Evolutionary conservation across 2,888 invertebrate species (phyloP), one percentile per base, ranked within the genome.

Genomic region (Tetrapedia diversipes): DNA sequence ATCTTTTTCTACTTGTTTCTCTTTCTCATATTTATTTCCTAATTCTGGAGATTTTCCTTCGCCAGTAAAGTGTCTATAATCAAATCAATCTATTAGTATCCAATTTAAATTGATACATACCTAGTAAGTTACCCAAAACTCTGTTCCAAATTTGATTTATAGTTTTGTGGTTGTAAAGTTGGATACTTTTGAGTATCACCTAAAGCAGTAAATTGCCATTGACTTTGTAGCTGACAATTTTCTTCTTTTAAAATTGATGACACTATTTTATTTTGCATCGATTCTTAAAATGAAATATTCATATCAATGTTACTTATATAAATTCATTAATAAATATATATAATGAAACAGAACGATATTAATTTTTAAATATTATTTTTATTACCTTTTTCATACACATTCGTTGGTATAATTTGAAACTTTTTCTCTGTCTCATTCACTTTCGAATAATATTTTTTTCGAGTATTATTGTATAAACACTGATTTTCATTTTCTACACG

Each of bases 1-100:
- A 29, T 79, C 56, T 59, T 71, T 59, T 8, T 61, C 29, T 8
- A 14, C 39, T 19, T 75, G 34, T 64, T 60, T 77, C 19, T 77
- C 64, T 39, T 64, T 59, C 47, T 64, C 29, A 47, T 37, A 59
- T 29, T 68, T 64, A 14, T 41, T 53, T 24, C 69, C 67, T 32
- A 43, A 34, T 64, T 57, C 34, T 43, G 10, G 11, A 8, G 32
- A 32, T 47, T 49, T 64, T 27, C 8, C 37, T 63, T 74, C 54
- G 2, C 22, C 29, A 34, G 14, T 45, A 8, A 29, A 16, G 34
- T 24, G 59, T n/a, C 74, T 74, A 19, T 8, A 57, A 74, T 27
- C 19, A 27, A 11, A 49, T 10, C 2, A 49, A 43, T 54, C 32
- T 27, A 16, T 11, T 51, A 53, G n/a, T 24, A 19, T 8, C 47